These are phyloP conservation scores for Sarcophaga variegata DNA, from an alignment of 2,888 invertebrate species.

Conservation along the genomic window DNA sequence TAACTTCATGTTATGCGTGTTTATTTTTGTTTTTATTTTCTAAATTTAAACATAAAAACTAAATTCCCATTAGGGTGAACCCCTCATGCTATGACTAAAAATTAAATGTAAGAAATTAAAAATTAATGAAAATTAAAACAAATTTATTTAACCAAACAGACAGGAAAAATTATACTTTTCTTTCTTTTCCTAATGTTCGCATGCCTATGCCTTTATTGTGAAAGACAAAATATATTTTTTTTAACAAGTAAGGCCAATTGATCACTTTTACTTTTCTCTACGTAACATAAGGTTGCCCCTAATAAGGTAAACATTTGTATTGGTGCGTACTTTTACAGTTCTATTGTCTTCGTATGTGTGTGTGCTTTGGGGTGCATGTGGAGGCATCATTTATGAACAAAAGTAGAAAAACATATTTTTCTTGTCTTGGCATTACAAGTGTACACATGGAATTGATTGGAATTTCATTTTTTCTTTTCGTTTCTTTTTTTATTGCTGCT, in stretches of 20 bases:
- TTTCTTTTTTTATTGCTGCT: neutral
- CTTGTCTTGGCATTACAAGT: constrained; percentile 50
- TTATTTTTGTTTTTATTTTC: no score
- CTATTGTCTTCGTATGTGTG: neutral
- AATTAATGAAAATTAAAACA: no score
- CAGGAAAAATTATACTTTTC: no score
- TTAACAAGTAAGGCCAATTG: neutral
- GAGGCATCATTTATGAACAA: constrained; percentile 62
- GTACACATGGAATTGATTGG: constrained; percentile 15
- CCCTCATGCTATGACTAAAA: no score
- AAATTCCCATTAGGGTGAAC: no score
- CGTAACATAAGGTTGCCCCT: neutral
- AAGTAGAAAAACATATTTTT: constrained; percentile 41
- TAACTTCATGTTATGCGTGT: no score
- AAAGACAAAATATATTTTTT: no score
- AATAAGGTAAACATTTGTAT: neutral
- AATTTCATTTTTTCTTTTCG: constrained; percentile 15
- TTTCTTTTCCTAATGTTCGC: no score
- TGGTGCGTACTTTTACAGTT: neutral
- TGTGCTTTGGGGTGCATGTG: constrained; percentile 19
- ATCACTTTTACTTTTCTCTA: neutral
- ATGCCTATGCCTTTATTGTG: no score
- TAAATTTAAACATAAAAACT: no score
- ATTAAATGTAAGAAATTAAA: no score
- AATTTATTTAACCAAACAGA: no score